These are phyloP conservation scores for Brachionus rubens DNA, from an alignment of 1,140 invertebrate species.

Conservation along the genomic window DNA sequence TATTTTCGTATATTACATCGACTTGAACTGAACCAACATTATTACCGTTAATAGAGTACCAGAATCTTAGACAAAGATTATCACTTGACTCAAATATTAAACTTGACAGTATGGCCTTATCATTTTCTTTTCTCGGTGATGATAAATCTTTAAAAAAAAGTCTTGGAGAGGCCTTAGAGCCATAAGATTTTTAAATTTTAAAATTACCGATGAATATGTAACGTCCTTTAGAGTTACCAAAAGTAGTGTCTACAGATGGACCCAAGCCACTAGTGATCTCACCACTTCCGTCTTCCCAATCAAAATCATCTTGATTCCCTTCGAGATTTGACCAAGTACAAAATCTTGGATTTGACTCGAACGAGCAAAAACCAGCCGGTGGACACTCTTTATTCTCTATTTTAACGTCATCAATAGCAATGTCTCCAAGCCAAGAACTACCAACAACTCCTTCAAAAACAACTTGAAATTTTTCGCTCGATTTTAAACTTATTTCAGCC, in stretches of 20 bases:
- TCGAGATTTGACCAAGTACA: conserved; percentile 59
- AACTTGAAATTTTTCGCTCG: conserved; percentile 44
- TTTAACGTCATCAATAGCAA: conserved; percentile 46
- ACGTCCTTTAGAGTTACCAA: conserved; percentile 53
- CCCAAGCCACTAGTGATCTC: conserved; percentile 51
- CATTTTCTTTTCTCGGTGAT: conserved; percentile 48
- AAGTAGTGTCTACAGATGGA: conserved; percentile 66
- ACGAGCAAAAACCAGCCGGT: conserved; percentile 49
- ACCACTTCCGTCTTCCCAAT: conserved; percentile 52
- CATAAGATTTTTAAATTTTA: too few species aligned
- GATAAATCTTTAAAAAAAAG: conserved; percentile 48
- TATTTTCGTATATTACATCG: conserved; percentile 17
- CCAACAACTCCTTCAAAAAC: conserved; percentile 49
- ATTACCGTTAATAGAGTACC: conserved; percentile 56
- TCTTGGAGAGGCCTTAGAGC: too few species aligned
- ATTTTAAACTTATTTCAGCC: conserved; percentile 49
- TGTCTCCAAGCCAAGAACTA: conserved; percentile 51
- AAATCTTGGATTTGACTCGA: conserved; percentile 60
- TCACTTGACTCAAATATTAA: neutral
- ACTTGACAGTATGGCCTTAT: conserved; percentile 10
- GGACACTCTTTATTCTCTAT: conserved; percentile 22
- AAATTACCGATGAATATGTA: too few species aligned
- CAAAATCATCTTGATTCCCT: conserved; percentile 52
- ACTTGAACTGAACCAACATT: conserved; percentile 52
- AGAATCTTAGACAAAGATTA: neutral